Evolutionary conservation across 2,113 vertebrate species (phyloP).

Genomic region (Eclectus roratus): DNA sequence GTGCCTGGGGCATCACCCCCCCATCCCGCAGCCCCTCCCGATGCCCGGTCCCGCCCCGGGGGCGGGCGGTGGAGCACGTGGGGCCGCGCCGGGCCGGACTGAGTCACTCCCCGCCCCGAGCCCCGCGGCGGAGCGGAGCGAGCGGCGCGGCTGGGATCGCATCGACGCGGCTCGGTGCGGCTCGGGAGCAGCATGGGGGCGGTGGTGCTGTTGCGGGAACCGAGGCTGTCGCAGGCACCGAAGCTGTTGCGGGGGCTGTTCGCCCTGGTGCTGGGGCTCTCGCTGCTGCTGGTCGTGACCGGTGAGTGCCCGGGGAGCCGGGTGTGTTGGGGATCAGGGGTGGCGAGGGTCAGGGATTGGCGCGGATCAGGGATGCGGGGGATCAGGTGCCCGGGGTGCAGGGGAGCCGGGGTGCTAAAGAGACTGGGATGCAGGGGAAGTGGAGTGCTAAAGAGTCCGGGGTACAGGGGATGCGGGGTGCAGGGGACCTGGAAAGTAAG

Average conservation of each 20-base stretch:
- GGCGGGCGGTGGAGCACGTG: slow-evolving; percentile 25
- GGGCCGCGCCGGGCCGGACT: not conserved
- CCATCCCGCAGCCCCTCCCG: not conserved
- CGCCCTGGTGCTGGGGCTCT: not conserved
- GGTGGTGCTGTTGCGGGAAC: not conserved
- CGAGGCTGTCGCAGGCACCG: not conserved
- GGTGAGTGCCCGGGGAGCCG: not conserved
- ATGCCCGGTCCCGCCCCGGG: not conserved
- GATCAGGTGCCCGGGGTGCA: too few species aligned
- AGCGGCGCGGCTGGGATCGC: not conserved
- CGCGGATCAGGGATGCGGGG: not conserved
- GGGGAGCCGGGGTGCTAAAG: not conserved
- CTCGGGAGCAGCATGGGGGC: slow-evolving; percentile 9
- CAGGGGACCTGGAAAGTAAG: not conserved
- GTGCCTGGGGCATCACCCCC: not conserved
- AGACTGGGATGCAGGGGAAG: not conserved
- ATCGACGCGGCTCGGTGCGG: not conserved
- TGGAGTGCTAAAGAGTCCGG: not conserved
- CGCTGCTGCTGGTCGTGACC: not conserved
- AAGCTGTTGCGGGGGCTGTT: not conserved
- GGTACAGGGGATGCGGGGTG: too few species aligned
- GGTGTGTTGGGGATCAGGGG: not conserved
- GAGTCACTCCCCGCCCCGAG: slow-evolving; percentile 16
- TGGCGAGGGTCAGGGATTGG: not conserved
- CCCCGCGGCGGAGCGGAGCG: not conserved